Evolutionary conservation across 2,113 vertebrate species (phyloP).

Genomic region (Machaerirhynchus nigripectus): DNA sequence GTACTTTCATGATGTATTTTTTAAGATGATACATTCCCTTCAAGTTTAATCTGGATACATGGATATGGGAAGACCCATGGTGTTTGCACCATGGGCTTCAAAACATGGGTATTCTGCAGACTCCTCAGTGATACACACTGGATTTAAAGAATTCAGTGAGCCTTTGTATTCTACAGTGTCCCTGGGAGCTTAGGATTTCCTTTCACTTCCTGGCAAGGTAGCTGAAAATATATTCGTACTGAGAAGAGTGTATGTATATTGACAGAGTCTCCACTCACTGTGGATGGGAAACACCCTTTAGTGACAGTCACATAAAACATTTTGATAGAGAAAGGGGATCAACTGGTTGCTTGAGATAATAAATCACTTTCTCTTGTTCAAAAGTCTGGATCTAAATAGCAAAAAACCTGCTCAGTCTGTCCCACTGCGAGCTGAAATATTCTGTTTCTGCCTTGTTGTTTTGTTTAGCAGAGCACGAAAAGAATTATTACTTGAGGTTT

Average conservation of each 20-base stretch:
- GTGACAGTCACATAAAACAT: background rate
- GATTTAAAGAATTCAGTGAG: background rate
- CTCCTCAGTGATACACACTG: background rate
- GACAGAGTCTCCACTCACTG: background rate
- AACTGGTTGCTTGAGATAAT: background rate
- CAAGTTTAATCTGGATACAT: background rate
- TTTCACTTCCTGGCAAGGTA: background rate
- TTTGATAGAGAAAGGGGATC: background rate
- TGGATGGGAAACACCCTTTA: background rate
- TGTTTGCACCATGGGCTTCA: background rate
- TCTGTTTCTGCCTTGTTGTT: background rate
- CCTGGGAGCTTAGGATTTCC: background rate
- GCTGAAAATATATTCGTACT: background rate
- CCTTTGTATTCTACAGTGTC: background rate
- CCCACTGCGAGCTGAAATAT: background rate
- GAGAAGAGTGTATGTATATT: background rate
- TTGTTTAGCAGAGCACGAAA: background rate
- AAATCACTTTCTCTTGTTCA: background rate
- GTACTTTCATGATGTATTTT: background rate
- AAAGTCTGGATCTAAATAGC: background rate
- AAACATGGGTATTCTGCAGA: background rate
- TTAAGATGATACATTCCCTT: background rate
- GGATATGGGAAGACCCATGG: background rate
- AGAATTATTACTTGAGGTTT: background rate
- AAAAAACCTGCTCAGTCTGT: background rate